phyloP scores from a whole-genome alignment of 1,140 invertebrate genomes.

The Colletes latitarsis region DNA sequence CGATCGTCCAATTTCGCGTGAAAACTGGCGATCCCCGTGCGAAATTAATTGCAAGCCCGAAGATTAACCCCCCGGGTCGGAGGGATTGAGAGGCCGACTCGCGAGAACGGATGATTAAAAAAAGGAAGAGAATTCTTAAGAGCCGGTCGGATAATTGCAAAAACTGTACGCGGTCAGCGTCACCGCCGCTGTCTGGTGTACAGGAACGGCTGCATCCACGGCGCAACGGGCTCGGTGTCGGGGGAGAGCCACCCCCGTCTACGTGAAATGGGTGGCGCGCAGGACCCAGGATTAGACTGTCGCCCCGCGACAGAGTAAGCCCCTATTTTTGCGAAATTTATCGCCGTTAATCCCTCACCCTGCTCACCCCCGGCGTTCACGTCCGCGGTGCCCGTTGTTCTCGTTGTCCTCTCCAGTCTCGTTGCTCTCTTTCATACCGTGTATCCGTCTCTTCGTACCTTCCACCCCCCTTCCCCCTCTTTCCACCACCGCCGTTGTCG shows the following conservation, averaged over 20 bases:
- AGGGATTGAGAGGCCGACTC: background rate
- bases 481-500: conserved; percentile 61
- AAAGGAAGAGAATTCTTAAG: conserved; percentile 55
- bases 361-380: conserved; percentile 32
- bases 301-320: conserved; percentile 80
- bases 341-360: conserved; percentile 80
- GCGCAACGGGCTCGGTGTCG: conserved; percentile 44
- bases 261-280: conserved; percentile 57
- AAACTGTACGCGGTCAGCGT: conserved; percentile 62
- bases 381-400: conserved; percentile 16
- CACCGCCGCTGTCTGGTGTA: conserved; percentile 25
- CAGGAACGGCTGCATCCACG: conserved; percentile 46
- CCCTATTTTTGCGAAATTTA: conserved; percentile 82
- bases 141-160: conserved; percentile 74
- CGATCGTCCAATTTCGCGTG: conserved; percentile 15
- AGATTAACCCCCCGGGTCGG: conserved; percentile 23
- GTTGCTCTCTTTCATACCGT: conserved; percentile 41
- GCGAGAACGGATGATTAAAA: conserved; percentile 23
- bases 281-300: conserved; percentile 79
- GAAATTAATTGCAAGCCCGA: conserved; percentile 37
- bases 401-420: conserved; percentile 37
- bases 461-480: conserved; percentile 29
- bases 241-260: conserved; percentile 49
- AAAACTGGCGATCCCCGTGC: conserved; percentile 16
- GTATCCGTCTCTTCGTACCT: conserved; percentile 44